phyloP scores from a whole-genome alignment of 2,888 invertebrate genomes.

The Imbricaverruca yamaguchii region DNA sequence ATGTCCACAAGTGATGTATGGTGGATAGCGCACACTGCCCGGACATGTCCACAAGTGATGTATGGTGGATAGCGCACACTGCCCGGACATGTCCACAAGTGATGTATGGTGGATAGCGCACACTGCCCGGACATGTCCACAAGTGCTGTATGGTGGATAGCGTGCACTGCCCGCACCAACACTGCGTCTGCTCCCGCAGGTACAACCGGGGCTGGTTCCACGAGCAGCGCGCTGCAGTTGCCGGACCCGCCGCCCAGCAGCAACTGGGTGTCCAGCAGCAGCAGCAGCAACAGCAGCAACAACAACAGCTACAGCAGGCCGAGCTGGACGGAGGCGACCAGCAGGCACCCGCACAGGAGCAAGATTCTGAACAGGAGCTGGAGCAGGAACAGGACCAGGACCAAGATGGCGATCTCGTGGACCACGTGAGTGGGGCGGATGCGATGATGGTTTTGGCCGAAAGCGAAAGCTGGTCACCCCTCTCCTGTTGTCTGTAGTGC shows the following conservation, averaged over 20 bases:
- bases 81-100: too few species aligned
- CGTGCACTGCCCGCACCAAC: not conserved
- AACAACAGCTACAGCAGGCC: not conserved
- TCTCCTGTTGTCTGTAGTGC: too few species aligned
- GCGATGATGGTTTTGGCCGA: too few species aligned
- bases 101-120: too few species aligned
- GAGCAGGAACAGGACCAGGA: conserved; percentile 22
- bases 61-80: too few species aligned
- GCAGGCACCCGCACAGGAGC: conserved; percentile 21
- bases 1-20: too few species aligned
- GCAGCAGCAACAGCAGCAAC: not conserved
- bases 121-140: too few species aligned
- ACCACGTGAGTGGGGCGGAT: not conserved
- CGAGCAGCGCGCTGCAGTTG: not conserved
- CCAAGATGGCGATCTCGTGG: conserved; percentile 25
- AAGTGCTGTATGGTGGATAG: too few species aligned
- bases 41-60: too few species aligned
- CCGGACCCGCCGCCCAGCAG: not conserved
- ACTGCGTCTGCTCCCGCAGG: not conserved
- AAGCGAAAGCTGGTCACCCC: too few species aligned
- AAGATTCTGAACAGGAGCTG: not conserved
- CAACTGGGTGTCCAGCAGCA: not conserved
- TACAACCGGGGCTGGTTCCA: conserved; percentile 19
- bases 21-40: too few species aligned
- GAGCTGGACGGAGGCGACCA: conserved; percentile 19